Evolutionary conservation across 2,797 vertebrate genomes (phyloP).

Genomic region (Linurgus olivaceus): DNA sequence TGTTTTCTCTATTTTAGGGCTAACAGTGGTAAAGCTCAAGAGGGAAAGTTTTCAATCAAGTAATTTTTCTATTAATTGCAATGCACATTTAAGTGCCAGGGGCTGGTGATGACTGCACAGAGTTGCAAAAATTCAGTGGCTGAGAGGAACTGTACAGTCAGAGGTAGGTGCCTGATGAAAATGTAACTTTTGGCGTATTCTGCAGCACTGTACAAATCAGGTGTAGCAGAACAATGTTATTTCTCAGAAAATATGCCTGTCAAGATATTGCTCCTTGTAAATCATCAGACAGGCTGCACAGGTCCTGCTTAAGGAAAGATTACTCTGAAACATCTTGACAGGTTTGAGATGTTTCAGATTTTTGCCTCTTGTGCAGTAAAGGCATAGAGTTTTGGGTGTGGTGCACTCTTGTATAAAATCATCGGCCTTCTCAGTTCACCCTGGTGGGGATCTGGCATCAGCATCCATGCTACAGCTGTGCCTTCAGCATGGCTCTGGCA

Average conservation of each 20-base stretch:
- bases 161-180: neutral
- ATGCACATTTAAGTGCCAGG: neutral
- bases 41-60: neutral
- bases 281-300: neutral
- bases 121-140: neutral
- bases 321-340: neutral
- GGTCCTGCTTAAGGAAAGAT: neutral
- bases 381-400: neutral
- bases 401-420: neutral
- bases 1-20: neutral
- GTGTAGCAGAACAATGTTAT: neutral
- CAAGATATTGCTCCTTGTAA: neutral
- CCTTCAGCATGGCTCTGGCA: neutral
- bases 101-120: neutral
- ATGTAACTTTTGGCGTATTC: neutral
- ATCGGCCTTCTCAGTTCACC: neutral
- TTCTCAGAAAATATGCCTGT: conserved; percentile 1
- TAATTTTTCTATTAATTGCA: neutral
- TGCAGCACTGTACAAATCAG: neutral
- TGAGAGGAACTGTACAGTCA: neutral
- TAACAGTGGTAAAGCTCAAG: neutral
- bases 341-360: neutral
- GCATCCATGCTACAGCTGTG: neutral
- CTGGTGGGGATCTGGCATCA: neutral
- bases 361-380: neutral